These are phyloP conservation scores for Danio aesculapii DNA, from an alignment of 2,797 vertebrate genomes.

Conservation along the genomic window DNA sequence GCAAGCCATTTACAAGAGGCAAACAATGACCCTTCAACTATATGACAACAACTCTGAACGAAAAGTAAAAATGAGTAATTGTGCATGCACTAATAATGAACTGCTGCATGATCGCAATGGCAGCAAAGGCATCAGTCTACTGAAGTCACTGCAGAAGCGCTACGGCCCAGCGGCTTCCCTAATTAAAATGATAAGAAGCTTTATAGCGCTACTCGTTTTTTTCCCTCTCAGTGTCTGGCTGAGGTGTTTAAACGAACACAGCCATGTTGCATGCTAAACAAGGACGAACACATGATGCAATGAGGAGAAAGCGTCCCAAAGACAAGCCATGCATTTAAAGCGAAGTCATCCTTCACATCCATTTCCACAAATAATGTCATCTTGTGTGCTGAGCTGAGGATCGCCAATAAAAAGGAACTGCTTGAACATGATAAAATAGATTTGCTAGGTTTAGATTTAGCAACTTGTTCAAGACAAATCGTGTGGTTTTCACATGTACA, in stretches of 20 bases:
- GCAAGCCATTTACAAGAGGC: background rate
- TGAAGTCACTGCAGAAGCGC: slow-evolving; percentile 77
- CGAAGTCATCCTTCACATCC: background rate
- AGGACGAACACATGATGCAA: slow-evolving; percentile 51
- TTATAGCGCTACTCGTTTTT: slow-evolving; percentile 78
- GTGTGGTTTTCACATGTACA: background rate
- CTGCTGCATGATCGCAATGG: slow-evolving; percentile 63
- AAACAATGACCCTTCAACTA: background rate
- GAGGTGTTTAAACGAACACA: slow-evolving; percentile 75
- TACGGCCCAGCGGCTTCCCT: slow-evolving; percentile 82
- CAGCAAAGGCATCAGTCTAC: slow-evolving; percentile 73
- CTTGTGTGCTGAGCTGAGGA: background rate
- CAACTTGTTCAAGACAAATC: background rate
- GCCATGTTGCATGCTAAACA: slow-evolving; percentile 66
- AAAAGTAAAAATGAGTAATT: slow-evolving; percentile 6
- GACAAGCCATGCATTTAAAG: slow-evolving; percentile 9
- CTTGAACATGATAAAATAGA: background rate
- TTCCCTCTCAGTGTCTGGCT: slow-evolving; percentile 34
- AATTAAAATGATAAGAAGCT: slow-evolving; percentile 88
- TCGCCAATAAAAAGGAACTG: background rate
- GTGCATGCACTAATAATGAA: background rate
- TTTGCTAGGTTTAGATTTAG: background rate
- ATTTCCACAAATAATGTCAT: background rate
- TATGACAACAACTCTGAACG: background rate
- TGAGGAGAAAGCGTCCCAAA: slow-evolving; percentile 41